Evolutionary conservation across 2,113 vertebrate genomes (phyloP), one percentile per base, ranked within the genome.

Genomic region (Lampris incognitus): DNA sequence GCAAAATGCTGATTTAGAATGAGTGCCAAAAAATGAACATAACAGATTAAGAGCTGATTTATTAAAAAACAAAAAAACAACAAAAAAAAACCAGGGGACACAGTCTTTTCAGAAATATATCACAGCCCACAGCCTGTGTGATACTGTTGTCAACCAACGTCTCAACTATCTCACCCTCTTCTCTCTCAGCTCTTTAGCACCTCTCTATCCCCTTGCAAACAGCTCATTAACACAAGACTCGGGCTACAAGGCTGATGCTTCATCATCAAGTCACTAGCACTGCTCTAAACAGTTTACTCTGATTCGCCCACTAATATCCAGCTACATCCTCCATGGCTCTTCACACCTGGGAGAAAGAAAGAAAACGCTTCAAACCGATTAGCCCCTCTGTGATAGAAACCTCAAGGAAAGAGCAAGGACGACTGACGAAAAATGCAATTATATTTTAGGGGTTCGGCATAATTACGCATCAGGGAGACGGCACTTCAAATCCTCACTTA

Each of bases 361-460:
- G 57, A 37, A 72, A 76, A 54, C 63, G 41, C 56, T 74, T 54
- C 52, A 83, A 80, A 60, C 48, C 11, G 59, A 63, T 71, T 67
- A 59, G 5, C 62, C 63, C 51, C 72, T 56, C 60, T 63, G 24
- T 40, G 58, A 65, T 13, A 42, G 58, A 81, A 70, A 63, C 5
- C 58, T 42, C 4, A 4, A 46, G 57, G 69, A 80, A 72, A 69
- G 46, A 74, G 64, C 40, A 13, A 67, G 56, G 74, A 80, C 11
- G 6, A 72, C 51, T 2, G 36, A 78, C 70, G 24, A 72, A 64
- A 83, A 81, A 71, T 52, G 61, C 72, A 74, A 80, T 74, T 74
- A 71, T 81, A 73, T 76, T 80, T 73, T 66, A 76, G 69, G 49
- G 49, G 64, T 72, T 3, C 64, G 68, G 66, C 75, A 72, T 76